phyloP scores from a whole-genome alignment of 2,888 invertebrate genomes.

The Dermolepida albohirtum region DNA sequence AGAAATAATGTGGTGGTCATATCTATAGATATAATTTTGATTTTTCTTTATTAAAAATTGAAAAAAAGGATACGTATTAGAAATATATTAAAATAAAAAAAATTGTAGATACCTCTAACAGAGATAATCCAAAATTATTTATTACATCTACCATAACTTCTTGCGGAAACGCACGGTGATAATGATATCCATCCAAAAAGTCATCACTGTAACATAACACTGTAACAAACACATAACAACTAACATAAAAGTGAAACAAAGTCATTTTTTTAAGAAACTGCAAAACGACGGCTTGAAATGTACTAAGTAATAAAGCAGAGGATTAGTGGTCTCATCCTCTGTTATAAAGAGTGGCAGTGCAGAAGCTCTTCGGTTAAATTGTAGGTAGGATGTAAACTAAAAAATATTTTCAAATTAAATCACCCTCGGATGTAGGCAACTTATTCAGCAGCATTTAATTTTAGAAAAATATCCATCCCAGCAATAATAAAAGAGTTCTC shows the following conservation, averaged over 20 bases:
- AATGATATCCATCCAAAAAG: slow-evolving; percentile 42
- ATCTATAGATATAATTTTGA: background rate
- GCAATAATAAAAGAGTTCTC: too few species aligned
- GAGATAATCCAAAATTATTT: slow-evolving; percentile 78
- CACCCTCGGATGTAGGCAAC: slow-evolving; percentile 16
- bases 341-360: slow-evolving; percentile 32
- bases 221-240: slow-evolving; percentile 37
- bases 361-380: slow-evolving; percentile 35
- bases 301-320: slow-evolving; percentile 32
- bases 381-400: slow-evolving; percentile 21
- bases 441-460: background rate
- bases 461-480: too few species aligned
- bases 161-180: slow-evolving; percentile 67
- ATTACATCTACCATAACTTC: slow-evolving; percentile 84
- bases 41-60: background rate
- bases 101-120: slow-evolving; percentile 71
- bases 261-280: slow-evolving; percentile 31
- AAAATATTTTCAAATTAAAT: background rate
- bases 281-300: slow-evolving; percentile 15
- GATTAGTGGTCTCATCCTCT: slow-evolving; percentile 34
- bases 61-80: background rate
- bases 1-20: slow-evolving; percentile 5
- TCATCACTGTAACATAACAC: slow-evolving; percentile 40
- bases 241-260: slow-evolving; percentile 38
- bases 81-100: background rate